Base-by-base conservation (phyloP, 2,797 vertebrate species). In the Limnodromus scolopaceus region DNA sequence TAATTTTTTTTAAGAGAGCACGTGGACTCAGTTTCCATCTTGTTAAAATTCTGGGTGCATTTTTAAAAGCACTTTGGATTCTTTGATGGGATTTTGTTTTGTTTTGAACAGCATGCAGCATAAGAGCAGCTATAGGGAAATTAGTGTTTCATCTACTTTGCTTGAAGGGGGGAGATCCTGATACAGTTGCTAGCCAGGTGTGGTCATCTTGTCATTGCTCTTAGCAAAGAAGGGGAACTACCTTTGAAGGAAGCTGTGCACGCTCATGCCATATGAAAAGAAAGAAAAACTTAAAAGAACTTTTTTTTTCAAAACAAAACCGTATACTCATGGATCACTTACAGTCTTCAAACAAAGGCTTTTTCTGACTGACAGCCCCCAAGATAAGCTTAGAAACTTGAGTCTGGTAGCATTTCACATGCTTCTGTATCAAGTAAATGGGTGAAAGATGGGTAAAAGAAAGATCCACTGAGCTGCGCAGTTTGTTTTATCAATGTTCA, bases 361-460 rank as follows among this genome's bases (percentile, higher is more conserved):
- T 94, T 91, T 86, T 39, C n/a, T 97, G 94, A 96, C 83, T 97
- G 97, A 93, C 96, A 97, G 89, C 93, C 92, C 89, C 68, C 28
- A 70, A 95, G 96, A 97, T 94, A 97, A 97, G 97, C 95, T 91
- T 69, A 89, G 96, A 96, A 97, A 97, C 92, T 93, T 74, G 95
- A 97, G 86, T 93, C 97, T 98, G 96, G 94, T 96, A 94, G 92
- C 87, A 82, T 97, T 96, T 94, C 95, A 92, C 71, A 57, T 84
- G 87, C 92, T 92, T 91, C 43, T 95, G 39, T 89, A 94, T 89
- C 93, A 91, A 96, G 89, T 84, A 93, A 95, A 84, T 61, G 88
- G 77, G 84, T 91, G 84, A 94, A 96, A 94, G 89, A 96, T 79
- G 61, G 91, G 69, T 85, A 71, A 72, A 83, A 87, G 71, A 71